Base-by-base conservation (phyloP, 2,888 invertebrate genomes). In the Dendrolimus pini region DNA sequence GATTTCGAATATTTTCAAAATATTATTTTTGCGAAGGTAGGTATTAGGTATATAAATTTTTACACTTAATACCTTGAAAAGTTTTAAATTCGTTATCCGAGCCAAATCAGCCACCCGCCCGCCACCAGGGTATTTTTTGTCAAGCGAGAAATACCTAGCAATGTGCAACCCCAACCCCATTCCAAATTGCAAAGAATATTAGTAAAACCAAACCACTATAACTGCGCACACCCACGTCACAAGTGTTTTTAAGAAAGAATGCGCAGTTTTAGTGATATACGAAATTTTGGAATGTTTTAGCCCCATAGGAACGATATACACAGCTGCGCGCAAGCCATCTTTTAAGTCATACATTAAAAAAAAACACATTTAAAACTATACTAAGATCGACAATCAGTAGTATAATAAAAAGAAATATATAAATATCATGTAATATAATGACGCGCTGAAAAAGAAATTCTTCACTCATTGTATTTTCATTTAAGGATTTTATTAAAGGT, bases 301-400 rank as follows among this genome's bases (percentile, higher is more conserved):
- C 87, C 88, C 89, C 89, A 63, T 83, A 80, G 83, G 80, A 74
- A 89, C 87, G 86, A 78, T 80, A 77, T 81, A 88, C 89, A 90
- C 88, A 88, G 87, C 85, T 83, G 88, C 88, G 86, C 87, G 81
- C 79, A 85, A 86, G 82, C 86, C 83, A 82, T 74, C 70, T 76
- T 82, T 82, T 82, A 85, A 85, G 87, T 84, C 88, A 87, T 86
- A 85, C 75, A 80, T 80, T 78, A 65, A 79, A 67, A 73, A n/a
- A 63, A 66, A 59, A 56, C 14, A 67, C 54, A 30, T 30, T 42
- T 61, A 59, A 41, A 41, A 59, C 6, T 30, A 30, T 30, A 30
- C 30, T 30, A 30, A 30, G 30, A 30, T 30, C 30, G 30, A 30
- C 6, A 30, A 30, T 30, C 30, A 30, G 30, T 30, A 30, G 30